Conservation (phyloP, 2,888 invertebrate genomes). For the Calliphora vomitoria region DNA sequence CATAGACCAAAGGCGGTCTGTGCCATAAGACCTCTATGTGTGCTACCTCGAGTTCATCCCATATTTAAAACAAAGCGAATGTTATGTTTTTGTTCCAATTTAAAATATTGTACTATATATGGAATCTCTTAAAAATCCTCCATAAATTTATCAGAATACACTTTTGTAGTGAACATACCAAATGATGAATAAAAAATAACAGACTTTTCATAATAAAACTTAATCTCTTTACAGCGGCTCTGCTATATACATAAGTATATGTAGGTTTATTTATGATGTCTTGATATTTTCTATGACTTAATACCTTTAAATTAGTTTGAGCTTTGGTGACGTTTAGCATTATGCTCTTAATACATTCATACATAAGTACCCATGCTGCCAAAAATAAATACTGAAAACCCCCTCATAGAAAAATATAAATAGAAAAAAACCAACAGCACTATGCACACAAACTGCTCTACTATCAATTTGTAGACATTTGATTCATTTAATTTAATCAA, state of each 20-base stretch:
- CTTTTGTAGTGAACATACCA: neutral
- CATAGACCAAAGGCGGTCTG: too few species aligned
- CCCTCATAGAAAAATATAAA: constrained; percentile 3
- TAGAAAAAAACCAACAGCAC: constrained; percentile 11
- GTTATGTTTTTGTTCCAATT: too few species aligned
- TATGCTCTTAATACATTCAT: neutral
- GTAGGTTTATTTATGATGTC: constrained; percentile 28
- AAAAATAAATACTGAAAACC: neutral
- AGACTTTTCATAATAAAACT: neutral
- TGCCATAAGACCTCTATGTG: too few species aligned
- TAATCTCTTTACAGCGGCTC: constrained; percentile 16
- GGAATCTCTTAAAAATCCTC: too few species aligned
- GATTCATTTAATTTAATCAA: constrained; percentile 68
- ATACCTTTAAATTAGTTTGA: constrained; percentile 64
- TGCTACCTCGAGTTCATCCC: too few species aligned
- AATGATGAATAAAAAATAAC: neutral
- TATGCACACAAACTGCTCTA: constrained; percentile 15
- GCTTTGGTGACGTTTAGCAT: constrained; percentile 48
- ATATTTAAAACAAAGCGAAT: too few species aligned
- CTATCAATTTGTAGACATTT: constrained; percentile 49
- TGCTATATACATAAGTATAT: neutral
- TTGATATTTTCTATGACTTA: constrained; percentile 61
- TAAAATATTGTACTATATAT: too few species aligned
- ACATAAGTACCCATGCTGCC: constrained; percentile 18
- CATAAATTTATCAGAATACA: too few species aligned